Evolutionary conservation across 2,113 vertebrate species (phyloP).

Genomic region (Notarius lentiginosus): DNA sequence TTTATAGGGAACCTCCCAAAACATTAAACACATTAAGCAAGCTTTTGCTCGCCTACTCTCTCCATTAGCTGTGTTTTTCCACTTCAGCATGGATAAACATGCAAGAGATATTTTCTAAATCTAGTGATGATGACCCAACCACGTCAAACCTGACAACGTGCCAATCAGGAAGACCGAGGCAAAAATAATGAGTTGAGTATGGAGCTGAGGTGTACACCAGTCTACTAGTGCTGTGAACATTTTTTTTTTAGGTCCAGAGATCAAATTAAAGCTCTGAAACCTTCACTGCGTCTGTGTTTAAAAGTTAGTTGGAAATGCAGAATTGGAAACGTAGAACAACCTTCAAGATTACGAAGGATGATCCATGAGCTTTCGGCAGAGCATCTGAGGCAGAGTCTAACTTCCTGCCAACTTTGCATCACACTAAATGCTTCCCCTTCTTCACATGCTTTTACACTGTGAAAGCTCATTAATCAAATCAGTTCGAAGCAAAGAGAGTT

Average conservation of each 20-base stretch:
- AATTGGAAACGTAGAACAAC: background rate
- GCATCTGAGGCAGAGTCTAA: conserved; percentile 6
- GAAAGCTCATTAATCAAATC: conserved; percentile 70
- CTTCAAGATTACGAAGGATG: background rate
- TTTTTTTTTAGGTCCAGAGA: background rate
- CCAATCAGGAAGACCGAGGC: conserved; percentile 23
- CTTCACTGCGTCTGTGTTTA: background rate
- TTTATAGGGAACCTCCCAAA: background rate
- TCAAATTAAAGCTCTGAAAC: background rate
- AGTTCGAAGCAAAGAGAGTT: conserved; percentile 38
- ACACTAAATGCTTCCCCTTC: conserved; percentile 60
- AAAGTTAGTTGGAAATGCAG: background rate
- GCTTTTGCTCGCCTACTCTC: background rate
- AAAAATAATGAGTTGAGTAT: background rate
- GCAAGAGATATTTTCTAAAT: conserved; percentile 42
- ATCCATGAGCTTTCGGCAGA: conserved; percentile 5
- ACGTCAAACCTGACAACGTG: conserved; percentile 32
- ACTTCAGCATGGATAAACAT: conserved; percentile 22
- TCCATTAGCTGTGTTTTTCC: conserved; percentile 37
- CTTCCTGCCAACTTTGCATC: conserved; percentile 55
- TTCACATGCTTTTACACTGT: conserved; percentile 63
- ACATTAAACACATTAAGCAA: conserved; percentile 6
- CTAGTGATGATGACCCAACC: conserved; percentile 21
- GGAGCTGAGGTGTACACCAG: background rate
- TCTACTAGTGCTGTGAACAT: background rate